phyloP scores from a whole-genome alignment of 2,888 invertebrate genomes.

The Polydesmus complanatus region DNA sequence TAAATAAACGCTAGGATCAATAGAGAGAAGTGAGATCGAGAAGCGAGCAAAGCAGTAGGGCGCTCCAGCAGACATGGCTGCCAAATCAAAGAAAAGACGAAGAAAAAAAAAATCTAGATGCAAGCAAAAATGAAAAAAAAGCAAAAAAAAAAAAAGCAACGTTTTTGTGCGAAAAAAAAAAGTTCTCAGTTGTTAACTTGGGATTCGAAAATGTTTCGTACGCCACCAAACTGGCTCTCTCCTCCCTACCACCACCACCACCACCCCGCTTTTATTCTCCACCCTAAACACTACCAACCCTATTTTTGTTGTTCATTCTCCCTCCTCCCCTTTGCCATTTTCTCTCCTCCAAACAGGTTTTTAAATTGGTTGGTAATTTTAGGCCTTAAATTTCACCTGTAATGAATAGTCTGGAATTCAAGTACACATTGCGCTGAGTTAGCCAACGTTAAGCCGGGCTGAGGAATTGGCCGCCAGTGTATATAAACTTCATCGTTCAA shows the following conservation, averaged over 20 bases:
- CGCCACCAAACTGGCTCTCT: background rate
- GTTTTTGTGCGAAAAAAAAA: too few species aligned
- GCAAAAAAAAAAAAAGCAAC: background rate
- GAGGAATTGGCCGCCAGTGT: background rate
- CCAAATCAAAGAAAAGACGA: too few species aligned
- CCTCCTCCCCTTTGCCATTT: background rate
- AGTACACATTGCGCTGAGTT: too few species aligned
- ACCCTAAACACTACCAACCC: too few species aligned
- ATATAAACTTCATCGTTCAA: too few species aligned
- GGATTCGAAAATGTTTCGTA: background rate
- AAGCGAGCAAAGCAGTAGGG: too few species aligned
- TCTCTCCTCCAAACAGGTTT: background rate
- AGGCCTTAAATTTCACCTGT: background rate
- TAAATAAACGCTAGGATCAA: too few species aligned
- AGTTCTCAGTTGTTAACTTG: background rate
- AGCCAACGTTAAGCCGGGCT: background rate
- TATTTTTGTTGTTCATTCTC: background rate
- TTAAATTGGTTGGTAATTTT: background rate
- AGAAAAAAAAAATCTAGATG: too few species aligned
- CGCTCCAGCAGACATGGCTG: too few species aligned
- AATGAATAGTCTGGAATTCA: background rate
- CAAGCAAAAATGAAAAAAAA: too few species aligned
- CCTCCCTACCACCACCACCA: background rate
- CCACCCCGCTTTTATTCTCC: background rate
- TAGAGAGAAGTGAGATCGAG: too few species aligned